Percentiles rank a stretch among this genome's conserved stretches.
Evolutionary conservation across 53 echinoderm and acorn worm species (phyloP).

Genomic region (Holothuria scabra): DNA sequence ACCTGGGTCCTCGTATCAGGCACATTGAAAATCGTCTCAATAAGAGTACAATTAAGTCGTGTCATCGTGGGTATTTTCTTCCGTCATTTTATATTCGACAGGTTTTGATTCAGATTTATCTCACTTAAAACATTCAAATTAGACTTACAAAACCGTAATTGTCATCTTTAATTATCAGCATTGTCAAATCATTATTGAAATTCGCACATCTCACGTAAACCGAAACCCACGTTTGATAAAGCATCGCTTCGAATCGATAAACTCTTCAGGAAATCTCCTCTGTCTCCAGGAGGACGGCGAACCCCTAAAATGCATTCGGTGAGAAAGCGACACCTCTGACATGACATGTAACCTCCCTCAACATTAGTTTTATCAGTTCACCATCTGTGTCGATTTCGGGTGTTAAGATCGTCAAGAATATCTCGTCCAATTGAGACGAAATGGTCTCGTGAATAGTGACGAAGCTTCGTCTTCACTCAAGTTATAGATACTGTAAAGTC

Average conservation of each 20-base stretch:
- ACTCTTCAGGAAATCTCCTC: background rate
- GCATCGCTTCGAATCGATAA: slow-evolving; percentile 8
- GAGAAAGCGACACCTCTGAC: slow-evolving; percentile 31
- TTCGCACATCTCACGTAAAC: slow-evolving; percentile 2
- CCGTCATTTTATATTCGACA: too few relatives aligned
- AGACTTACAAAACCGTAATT: too few relatives aligned
- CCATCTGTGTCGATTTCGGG: slow-evolving; percentile 18
- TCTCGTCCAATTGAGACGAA: too few relatives aligned
- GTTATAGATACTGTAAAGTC: too few relatives aligned
- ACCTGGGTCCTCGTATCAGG: too few relatives aligned
- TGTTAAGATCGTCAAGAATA: background rate
- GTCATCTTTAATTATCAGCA: slow-evolving; percentile 24
- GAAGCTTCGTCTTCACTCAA: too few relatives aligned
- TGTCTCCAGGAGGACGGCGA: slow-evolving; percentile 12
- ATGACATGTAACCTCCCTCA: slow-evolving; percentile 15
- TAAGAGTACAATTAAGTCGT: too few relatives aligned
- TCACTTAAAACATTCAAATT: too few relatives aligned
- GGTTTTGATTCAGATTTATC: too few relatives aligned
- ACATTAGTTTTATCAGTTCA: background rate
- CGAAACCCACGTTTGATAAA: background rate
- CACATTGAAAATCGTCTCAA: too few relatives aligned
- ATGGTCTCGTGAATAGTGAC: too few relatives aligned
- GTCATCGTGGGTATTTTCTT: too few relatives aligned
- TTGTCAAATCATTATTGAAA: slow-evolving; percentile 18
- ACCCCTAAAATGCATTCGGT: background rate